Conservation (phyloP, 2,888 invertebrate species). For the Andricus quercusramuli region DNA sequence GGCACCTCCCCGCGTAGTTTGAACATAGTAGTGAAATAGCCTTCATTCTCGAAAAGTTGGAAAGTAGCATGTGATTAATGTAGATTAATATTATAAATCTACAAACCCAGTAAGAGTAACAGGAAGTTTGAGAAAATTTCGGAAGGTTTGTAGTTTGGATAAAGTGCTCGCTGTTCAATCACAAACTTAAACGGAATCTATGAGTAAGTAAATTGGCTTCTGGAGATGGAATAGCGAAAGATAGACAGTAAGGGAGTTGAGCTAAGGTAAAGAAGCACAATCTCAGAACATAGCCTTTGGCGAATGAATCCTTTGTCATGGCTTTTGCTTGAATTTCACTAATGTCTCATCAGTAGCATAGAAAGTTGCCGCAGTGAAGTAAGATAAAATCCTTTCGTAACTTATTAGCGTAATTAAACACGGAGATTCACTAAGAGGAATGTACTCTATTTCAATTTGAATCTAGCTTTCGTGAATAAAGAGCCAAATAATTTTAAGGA, state of each 20-base stretch:
- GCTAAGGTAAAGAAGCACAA: conserved; percentile 23
- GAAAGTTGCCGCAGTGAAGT: conserved; percentile 10
- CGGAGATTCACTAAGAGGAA: no score
- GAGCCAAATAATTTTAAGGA: no score
- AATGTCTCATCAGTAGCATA: not conserved
- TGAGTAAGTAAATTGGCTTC: conserved; percentile 12
- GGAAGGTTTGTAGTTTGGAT: conserved; percentile 5
- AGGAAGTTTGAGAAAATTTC: conserved; percentile 4
- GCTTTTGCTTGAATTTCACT: conserved; percentile 13
- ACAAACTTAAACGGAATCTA: conserved; percentile 13
- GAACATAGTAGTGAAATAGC: no score
- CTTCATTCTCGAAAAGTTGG: no score
- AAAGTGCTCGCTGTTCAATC: conserved; percentile 10
- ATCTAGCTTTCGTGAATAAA: no score
- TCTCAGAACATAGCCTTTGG: conserved; percentile 11
- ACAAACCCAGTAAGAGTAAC: not conserved
- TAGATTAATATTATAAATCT: no score
- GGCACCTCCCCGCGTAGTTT: no score
- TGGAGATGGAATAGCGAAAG: not conserved
- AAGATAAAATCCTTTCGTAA: conserved; percentile 16
- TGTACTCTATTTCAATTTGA: no score
- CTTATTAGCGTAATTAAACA: not conserved
- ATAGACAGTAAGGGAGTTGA: conserved; percentile 23
- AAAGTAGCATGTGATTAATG: no score
- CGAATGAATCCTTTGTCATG: conserved; percentile 25